Conservation (phyloP, 2,888 invertebrate genomes). For the Megalurothrips usitatus region DNA sequence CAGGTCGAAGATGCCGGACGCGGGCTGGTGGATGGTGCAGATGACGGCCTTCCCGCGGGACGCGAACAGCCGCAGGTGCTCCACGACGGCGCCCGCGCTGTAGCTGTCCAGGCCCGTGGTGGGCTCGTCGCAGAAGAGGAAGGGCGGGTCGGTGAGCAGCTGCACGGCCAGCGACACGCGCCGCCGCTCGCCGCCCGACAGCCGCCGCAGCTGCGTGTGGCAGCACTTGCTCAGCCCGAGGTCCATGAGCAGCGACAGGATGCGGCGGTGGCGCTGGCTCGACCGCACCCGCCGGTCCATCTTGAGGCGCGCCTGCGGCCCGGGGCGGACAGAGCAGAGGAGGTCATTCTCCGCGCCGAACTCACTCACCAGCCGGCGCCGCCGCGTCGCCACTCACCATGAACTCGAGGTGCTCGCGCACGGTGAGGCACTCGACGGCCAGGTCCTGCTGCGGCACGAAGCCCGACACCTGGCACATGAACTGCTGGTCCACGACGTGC, state of each 20-base stretch:
- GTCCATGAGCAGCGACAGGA: slow-evolving; percentile 55
- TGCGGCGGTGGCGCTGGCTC: slow-evolving; percentile 45
- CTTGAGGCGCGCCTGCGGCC: slow-evolving; percentile 70
- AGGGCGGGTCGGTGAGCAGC: slow-evolving; percentile 80
- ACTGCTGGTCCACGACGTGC: slow-evolving; percentile 55
- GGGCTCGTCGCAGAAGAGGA: slow-evolving; percentile 91
- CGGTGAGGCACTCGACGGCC: slow-evolving; percentile 70
- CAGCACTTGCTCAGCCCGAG: slow-evolving; percentile 69
- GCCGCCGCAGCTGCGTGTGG: slow-evolving; percentile 64
- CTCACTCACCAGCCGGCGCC: slow-evolving; percentile 28
- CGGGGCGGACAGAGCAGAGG: too few relatives aligned
- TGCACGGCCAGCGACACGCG: slow-evolving; percentile 78
- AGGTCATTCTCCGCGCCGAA: not conserved
- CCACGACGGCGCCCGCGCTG: slow-evolving; percentile 75
- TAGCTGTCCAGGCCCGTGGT: slow-evolving; percentile 89
- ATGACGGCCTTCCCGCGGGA: slow-evolving; percentile 70
- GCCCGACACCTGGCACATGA: slow-evolving; percentile 71
- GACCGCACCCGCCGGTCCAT: slow-evolving; percentile 56
- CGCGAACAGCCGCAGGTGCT: slow-evolving; percentile 61
- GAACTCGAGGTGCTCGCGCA: slow-evolving; percentile 77
- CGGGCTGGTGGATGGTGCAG: slow-evolving; percentile 88
- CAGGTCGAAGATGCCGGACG: slow-evolving; percentile 75
- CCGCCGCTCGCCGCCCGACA: slow-evolving; percentile 88
- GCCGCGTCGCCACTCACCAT: slow-evolving; percentile 60
- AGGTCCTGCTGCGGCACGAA: slow-evolving; percentile 85